phyloP scores from a whole-genome alignment of 2,113 vertebrate species.

The Hirundichthys speculiger region DNA sequence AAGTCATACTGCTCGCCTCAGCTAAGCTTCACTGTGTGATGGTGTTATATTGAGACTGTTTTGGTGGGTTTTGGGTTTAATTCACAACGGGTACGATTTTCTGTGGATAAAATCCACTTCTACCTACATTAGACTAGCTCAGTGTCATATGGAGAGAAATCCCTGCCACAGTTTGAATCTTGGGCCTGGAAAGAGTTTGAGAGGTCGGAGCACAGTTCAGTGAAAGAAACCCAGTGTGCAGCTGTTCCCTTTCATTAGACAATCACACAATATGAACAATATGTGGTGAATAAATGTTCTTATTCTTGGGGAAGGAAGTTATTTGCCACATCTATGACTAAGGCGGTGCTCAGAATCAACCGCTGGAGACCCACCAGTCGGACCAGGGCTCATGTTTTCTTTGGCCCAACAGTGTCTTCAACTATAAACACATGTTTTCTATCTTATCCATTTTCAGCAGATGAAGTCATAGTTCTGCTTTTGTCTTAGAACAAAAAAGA shows the following conservation, averaged over 20 bases:
- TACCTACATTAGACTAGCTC: no score
- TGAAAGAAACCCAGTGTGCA: background rate
- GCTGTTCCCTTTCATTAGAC: slow-evolving; percentile 10
- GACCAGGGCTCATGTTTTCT: slow-evolving; percentile 38
- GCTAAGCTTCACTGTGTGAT: no score
- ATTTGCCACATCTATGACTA: slow-evolving; percentile 40
- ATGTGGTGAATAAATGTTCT: background rate
- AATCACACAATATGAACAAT: slow-evolving; percentile 4
- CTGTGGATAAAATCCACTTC: background rate
- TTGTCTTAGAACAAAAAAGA: slow-evolving; percentile 28
- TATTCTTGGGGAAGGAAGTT: slow-evolving; percentile 35
- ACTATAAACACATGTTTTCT: slow-evolving; percentile 27
- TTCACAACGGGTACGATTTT: no score
- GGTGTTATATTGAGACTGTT: no score
- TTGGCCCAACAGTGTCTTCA: slow-evolving; percentile 27
- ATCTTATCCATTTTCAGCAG: slow-evolving; percentile 13
- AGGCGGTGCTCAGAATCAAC: background rate
- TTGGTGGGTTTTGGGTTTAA: no score
- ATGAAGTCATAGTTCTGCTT: slow-evolving; percentile 17
- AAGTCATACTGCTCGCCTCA: no score
- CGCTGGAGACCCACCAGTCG: background rate
- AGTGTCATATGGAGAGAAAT: no score
- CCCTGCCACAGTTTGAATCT: slow-evolving; percentile 2
- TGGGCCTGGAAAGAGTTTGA: background rate
- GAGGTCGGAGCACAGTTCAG: background rate